Percentiles rank a stretch among this genome's conserved stretches.
These are phyloP conservation scores for Muntiacus reevesi DNA, from an alignment of 2,113 vertebrate genomes.

Conservation along the genomic window DNA sequence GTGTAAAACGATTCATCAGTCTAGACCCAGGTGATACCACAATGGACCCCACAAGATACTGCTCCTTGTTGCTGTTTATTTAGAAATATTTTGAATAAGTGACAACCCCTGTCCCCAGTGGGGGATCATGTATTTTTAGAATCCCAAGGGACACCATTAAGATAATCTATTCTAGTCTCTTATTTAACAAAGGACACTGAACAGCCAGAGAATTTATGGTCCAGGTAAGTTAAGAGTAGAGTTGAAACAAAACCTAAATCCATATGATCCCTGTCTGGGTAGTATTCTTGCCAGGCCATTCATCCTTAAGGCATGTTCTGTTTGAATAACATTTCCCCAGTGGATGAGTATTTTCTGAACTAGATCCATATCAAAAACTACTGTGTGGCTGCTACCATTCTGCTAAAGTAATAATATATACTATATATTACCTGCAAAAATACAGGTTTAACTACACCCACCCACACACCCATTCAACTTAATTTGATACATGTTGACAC, in stretches of 20 bases:
- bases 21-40: background rate
- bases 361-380: background rate
- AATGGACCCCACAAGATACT: background rate
- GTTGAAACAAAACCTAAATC: background rate
- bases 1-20: background rate
- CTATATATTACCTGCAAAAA: background rate
- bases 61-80: background rate
- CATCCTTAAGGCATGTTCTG: background rate
- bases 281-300: background rate
- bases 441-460: background rate
- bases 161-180: background rate
- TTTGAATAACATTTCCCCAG: background rate
- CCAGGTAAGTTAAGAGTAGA: background rate
- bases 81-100: background rate
- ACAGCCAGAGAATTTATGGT: background rate
- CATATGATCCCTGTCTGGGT: background rate
- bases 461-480: background rate
- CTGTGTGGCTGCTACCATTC: background rate
- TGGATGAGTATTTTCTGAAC: background rate
- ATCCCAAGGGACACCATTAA: background rate
- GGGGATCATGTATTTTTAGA: background rate
- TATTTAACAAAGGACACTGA: background rate
- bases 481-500: background rate
- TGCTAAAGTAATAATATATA: background rate
- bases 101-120: background rate